These are phyloP conservation scores for Dysmachus trigonus DNA, from an alignment of 2,888 invertebrate species.

Conservation along the genomic window DNA sequence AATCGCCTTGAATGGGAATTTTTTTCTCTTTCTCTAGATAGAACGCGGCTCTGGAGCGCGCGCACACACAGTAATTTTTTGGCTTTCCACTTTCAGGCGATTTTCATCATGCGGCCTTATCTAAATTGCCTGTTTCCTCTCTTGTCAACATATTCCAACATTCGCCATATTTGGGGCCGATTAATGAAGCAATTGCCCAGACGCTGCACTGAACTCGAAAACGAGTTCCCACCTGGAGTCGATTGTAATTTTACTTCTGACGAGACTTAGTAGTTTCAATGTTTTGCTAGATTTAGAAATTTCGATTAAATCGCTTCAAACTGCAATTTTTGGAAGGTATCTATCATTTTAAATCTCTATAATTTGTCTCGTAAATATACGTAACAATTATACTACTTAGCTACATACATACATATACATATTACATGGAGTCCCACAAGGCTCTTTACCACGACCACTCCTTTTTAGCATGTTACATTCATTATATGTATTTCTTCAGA, in stretches of 20 bases:
- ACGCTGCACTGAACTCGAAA: conserved; percentile 41
- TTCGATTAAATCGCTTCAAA: neutral
- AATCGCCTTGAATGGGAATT: neutral
- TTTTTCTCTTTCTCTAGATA: neutral
- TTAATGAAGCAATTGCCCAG: conserved; percentile 53
- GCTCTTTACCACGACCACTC: neutral
- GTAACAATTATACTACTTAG: too few relatives aligned
- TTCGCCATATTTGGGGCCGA: conserved; percentile 52
- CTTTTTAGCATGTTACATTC: neutral
- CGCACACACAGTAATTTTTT: neutral
- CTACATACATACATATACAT: too few relatives aligned
- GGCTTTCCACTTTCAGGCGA: conserved; percentile 20
- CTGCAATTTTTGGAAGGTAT: neutral
- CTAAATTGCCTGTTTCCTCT: conserved; percentile 27
- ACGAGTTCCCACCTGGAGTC: conserved; percentile 48
- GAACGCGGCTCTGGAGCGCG: neutral
- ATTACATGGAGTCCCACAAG: neutral
- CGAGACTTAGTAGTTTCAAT: neutral
- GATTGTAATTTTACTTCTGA: conserved; percentile 12
- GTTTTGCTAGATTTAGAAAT: neutral
- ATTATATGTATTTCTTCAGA: too few relatives aligned
- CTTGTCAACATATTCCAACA: conserved; percentile 47
- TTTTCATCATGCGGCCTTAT: conserved; percentile 7
- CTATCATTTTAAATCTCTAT: neutral
- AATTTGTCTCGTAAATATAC: neutral